Conservation (phyloP, 2,888 invertebrate species). For the Watsonalla cultraria region DNA sequence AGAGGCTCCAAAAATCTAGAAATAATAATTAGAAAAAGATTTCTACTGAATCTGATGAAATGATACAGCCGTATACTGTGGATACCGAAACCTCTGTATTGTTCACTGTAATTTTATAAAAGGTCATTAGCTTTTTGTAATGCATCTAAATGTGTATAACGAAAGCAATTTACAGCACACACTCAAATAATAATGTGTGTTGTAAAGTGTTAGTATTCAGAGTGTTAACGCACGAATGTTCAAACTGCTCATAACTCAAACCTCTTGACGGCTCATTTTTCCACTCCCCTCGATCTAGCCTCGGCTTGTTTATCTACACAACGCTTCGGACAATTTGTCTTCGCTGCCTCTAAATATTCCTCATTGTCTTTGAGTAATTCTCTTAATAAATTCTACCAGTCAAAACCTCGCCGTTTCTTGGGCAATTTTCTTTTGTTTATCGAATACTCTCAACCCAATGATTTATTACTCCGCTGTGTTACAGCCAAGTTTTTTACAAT, state of each 20-base stretch:
- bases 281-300: conserved; percentile 39
- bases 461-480: conserved; percentile 42
- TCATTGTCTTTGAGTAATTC: conserved; percentile 73
- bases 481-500: conserved; percentile 29
- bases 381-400: conserved; percentile 68
- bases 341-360: conserved; percentile 64
- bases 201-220: background rate
- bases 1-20: too few species aligned
- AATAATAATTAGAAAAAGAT: too few species aligned
- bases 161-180: too few species aligned
- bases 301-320: conserved; percentile 59
- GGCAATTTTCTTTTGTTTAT: conserved; percentile 58
- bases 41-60: too few species aligned
- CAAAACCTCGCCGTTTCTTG: conserved; percentile 50
- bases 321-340: conserved; percentile 65
- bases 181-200: too few species aligned
- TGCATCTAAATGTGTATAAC: too few species aligned
- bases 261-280: conserved; percentile 33
- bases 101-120: too few species aligned
- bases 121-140: too few species aligned
- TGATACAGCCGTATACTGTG: too few species aligned
- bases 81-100: too few species aligned
- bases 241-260: conserved; percentile 13
- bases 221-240: background rate
- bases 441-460: conserved; percentile 44